phyloP scores from a whole-genome alignment of 1,140 invertebrate genomes.

The Acromyrmex heyeri region DNA sequence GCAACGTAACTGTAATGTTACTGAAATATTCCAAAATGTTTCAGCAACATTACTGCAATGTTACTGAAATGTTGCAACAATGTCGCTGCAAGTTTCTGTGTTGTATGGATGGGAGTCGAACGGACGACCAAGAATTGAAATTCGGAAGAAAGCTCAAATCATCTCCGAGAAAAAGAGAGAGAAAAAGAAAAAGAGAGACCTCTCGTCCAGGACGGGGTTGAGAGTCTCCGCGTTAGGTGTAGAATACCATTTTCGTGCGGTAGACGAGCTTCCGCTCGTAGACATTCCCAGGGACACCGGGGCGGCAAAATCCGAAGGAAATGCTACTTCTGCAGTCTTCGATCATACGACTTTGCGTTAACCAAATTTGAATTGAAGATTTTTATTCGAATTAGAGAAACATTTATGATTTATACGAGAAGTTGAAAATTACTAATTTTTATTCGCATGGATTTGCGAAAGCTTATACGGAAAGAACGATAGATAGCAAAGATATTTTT shows the following conservation, averaged over 20 bases:
- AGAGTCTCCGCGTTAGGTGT: slow-evolving; percentile 55
- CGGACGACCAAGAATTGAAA: slow-evolving; percentile 17
- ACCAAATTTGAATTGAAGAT: background rate
- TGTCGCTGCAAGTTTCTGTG: too few relatives aligned
- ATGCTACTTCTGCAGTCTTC: background rate
- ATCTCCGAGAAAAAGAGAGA: background rate
- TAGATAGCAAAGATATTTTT: too few relatives aligned
- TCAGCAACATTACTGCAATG: too few relatives aligned
- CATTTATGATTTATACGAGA: background rate
- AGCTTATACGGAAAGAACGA: too few relatives aligned
- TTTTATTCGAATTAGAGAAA: slow-evolving; percentile 4
- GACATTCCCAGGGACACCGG: slow-evolving; percentile 46
- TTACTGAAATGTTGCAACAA: too few relatives aligned
- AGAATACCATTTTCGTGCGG: slow-evolving; percentile 59
- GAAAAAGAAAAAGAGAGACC: background rate
- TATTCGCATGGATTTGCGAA: background rate
- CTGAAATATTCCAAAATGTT: too few relatives aligned
- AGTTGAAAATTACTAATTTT: background rate
- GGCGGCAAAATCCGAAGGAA: slow-evolving; percentile 58
- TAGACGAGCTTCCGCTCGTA: slow-evolving; percentile 44
- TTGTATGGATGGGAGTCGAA: background rate
- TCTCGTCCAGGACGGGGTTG: slow-evolving; percentile 44
- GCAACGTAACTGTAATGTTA: too few relatives aligned
- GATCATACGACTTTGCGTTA: background rate
- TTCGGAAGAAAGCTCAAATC: background rate